Conservation (phyloP, 2,888 invertebrate genomes). For the Drosophila flavopinicola region DNA sequence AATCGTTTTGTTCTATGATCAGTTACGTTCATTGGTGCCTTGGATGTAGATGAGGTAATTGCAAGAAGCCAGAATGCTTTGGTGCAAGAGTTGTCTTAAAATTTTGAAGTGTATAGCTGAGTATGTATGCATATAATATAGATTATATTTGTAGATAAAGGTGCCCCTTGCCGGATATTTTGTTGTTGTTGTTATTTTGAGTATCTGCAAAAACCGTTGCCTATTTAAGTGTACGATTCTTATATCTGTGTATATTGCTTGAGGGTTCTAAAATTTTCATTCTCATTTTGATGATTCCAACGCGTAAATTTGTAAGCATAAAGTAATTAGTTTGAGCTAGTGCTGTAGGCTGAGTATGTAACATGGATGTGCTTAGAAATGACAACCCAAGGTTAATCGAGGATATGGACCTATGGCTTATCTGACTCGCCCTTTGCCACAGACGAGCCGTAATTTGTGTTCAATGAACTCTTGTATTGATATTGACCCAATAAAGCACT, state of each 20-base stretch:
- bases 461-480: slow-evolving; percentile 51
- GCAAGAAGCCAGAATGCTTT: slow-evolving; percentile 70
- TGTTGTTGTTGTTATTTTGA: neutral
- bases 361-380: slow-evolving; percentile 6
- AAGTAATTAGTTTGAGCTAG: slow-evolving; percentile 52
- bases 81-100: slow-evolving; percentile 58
- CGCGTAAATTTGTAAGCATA: slow-evolving; percentile 36
- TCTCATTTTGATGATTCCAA: slow-evolving; percentile 29
- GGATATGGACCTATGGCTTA: slow-evolving; percentile 46
- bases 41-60: slow-evolving; percentile 77
- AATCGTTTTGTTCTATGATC: slow-evolving; percentile 51
- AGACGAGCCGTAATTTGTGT: slow-evolving; percentile 30
- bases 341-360: slow-evolving; percentile 9
- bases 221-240: slow-evolving; percentile 1
- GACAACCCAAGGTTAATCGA: slow-evolving; percentile 42
- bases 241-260: slow-evolving; percentile 58
- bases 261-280: slow-evolving; percentile 13
- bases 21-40: slow-evolving; percentile 64
- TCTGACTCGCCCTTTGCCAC: slow-evolving; percentile 44
- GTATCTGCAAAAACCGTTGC: slow-evolving; percentile 11
- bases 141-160: slow-evolving; percentile 28
- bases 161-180: slow-evolving; percentile 9
- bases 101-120: slow-evolving; percentile 37
- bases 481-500: slow-evolving; percentile 48
- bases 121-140: slow-evolving; percentile 16